Percentiles rank a stretch among this genome's conserved stretches.
phyloP scores from a whole-genome alignment of 2,888 invertebrate species.

The Cephonodes hylas region DNA sequence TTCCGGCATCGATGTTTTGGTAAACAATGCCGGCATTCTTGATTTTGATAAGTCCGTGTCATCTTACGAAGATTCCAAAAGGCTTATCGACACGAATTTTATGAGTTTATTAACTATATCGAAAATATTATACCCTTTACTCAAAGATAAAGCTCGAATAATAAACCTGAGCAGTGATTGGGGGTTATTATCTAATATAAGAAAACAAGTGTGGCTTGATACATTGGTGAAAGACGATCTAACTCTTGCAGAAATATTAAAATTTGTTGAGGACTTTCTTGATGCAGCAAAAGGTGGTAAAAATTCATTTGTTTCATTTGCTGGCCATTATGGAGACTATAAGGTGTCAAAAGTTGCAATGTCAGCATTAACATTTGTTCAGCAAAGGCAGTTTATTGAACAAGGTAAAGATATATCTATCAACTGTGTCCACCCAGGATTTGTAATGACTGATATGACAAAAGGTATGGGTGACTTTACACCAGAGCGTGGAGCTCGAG shows the following conservation, averaged over 20 bases:
- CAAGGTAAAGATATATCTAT: slow-evolving; percentile 73
- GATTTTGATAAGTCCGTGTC: slow-evolving; percentile 84
- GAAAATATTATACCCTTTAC: slow-evolving; percentile 85
- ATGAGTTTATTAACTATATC: slow-evolving; percentile 84
- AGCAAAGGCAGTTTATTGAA: slow-evolving; percentile 69
- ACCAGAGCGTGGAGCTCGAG: slow-evolving; percentile 68
- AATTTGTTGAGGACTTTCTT: slow-evolving; percentile 81
- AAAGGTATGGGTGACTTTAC: slow-evolving; percentile 75
- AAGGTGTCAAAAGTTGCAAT: slow-evolving; percentile 77
- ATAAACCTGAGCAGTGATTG: slow-evolving; percentile 87
- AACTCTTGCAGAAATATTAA: slow-evolving; percentile 74
- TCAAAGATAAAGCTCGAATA: slow-evolving; percentile 85
- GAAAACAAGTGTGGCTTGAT: slow-evolving; percentile 71
- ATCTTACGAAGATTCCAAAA: slow-evolving; percentile 85
- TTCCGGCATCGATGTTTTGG: slow-evolving; percentile 86
- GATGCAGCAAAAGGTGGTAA: slow-evolving; percentile 75
- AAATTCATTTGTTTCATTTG: slow-evolving; percentile 64
- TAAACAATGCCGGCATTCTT: slow-evolving; percentile 90
- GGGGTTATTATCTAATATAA: slow-evolving; percentile 75
- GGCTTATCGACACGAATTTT: slow-evolving; percentile 87
- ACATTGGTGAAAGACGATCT: slow-evolving; percentile 69
- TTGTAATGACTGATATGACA: slow-evolving; percentile 77
- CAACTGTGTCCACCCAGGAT: slow-evolving; percentile 77
- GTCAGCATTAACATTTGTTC: slow-evolving; percentile 74
- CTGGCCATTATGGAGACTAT: slow-evolving; percentile 73